Evolutionary conservation across 2,797 vertebrate genomes (phyloP), one percentile per base, ranked within the genome.

Genomic region (Apogon talboti): DNA sequence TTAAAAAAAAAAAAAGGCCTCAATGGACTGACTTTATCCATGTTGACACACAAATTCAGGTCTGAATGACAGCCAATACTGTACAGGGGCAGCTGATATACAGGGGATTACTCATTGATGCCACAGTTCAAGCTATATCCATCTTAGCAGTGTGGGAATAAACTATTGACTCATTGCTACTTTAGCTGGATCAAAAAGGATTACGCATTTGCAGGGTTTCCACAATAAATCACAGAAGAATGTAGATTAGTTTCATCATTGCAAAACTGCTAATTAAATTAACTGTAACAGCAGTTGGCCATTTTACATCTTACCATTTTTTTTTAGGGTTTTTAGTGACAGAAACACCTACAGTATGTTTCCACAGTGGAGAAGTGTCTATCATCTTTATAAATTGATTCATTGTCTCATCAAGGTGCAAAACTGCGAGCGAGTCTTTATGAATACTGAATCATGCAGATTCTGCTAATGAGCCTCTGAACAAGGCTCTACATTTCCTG

Each of bases 161-260:
- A 62, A 35, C 30, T 65, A 71, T 73, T 41, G 76, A 67, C 28
- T 52, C 7, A 59, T 15, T 60, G 46, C 50, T 24, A 44, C 51
- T 63, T 66, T 66, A 13, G 64, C 41, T 44, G 67, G 57, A 82
- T 71, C 42, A 71, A 71, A 73, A 62, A 46, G 52, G 74, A 72
- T 72, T 70, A 55, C 13, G 15, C 48, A 16, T 81, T 51, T 83
- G 52, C n/a, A 54, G 54, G n/a, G 19, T 48, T 71, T 62, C 41
- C 40, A 40, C 58, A 35, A 46, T 75, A 51, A 71, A 70, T 46
- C 53, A 52, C 56, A 67, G n/a, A 14, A 19, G 48, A 79, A 65
- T 74, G 30, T 52, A 58, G 76, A 82, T 52, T 11, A 46, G 53
- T 33, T 19, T 67, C 33, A 18, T 54, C 16, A 61, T 52, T 33